Base-by-base conservation (phyloP, 1,140 invertebrate species). In the Listronotus oregonensis region DNA sequence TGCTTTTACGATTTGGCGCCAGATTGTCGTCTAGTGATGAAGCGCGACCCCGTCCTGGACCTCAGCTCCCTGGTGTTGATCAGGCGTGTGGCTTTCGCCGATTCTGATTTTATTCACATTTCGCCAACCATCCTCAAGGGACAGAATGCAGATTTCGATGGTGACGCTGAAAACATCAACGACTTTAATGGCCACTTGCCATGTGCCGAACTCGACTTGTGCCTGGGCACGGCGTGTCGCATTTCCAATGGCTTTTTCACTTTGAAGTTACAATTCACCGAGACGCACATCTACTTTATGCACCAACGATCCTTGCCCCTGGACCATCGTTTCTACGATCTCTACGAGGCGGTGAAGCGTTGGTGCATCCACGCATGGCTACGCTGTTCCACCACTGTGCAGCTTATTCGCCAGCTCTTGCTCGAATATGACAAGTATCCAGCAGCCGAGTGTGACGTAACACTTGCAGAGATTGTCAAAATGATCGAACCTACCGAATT, bases 31-130 rank as follows among this genome's bases (percentile, higher is more conserved):
- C 37, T 39, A 39, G 37, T 39, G 37, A 39, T 39, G 37, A 39
- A 39, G 37, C 37, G 37, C 37, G 37, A 39, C 37, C 37, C 37
- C 37, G 37, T 39, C 37, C 37, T 39, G 37, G 37, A 39, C 37
- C 37, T 39, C 37, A 39, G 37, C 37, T 39, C 37, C 37, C 37
- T 39, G 37, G 37, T 39, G 37, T 39, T 39, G 37, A 39, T 39
- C 37, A 39, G 37, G 37, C 37, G 12, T 39, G 37, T 39, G 37
- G 37, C 37, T 39, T 39, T 39, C 37, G 37, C 37, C 37, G 37
- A 39, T 39, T 39, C 37, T 39, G 37, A 39, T 39, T 39, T 39
- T 39, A 39, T 39, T 39, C 37, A 39, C 37, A 39, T 39, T 39
- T 39, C 37, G 37, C 37, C 37, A 39, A 39, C 37, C 37, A 39